Base-by-base conservation (phyloP, 2,113 vertebrate species). In the Bubalus kerabau region DNA sequence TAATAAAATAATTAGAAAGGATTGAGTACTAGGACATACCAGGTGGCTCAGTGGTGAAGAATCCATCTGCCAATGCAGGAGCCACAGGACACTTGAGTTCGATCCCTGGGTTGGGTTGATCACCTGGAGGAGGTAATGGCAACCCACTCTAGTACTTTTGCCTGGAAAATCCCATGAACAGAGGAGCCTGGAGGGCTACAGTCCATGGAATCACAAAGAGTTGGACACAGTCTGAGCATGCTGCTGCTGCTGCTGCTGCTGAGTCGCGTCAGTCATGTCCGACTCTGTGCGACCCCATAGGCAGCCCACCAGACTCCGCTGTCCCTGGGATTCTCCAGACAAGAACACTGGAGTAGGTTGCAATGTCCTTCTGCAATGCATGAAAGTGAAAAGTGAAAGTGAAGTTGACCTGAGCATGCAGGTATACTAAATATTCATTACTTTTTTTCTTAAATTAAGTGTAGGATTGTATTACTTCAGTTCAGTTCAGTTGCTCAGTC, bases 181-280 rank as follows among this genome's bases (percentile, higher is more conserved):
- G 15, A 64, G 7, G 32, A 64, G 30, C 30, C 62, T 64, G 30
- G 30, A 64, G 30, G 62, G 15, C 30, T 64, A 64, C 0, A 0
- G 15, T 64, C 7, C 30, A n/a, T 17, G 30, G 30, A 15, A n/a
- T 64, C 62, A n/a, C 30, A n/a, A 32, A 64, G 30, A 64, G 30
- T 9, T 64, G 15, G 62, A 64, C 7, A 64, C 15, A 64, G 4
- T 32, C 62, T n/a, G 26, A 60, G 26, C 59, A 30, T 60, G 59
- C 59, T 28, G 59, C 59, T 28, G 24, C 43, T 43, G 43, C 43
- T 43, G 43, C 26, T 60, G 59, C 59, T 60, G 26, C 59, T 60
- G 59, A 30, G 26, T 30, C 14, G 6, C 6, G 0, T 30, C 59
- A 60, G 59, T 30, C 2, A 1, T 30, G 26, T 60, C 26, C 2